Evolutionary conservation across 1,140 invertebrate genomes (phyloP), one percentile per base, ranked within the genome.

Genomic region (Philotrypesis tridentata): DNA sequence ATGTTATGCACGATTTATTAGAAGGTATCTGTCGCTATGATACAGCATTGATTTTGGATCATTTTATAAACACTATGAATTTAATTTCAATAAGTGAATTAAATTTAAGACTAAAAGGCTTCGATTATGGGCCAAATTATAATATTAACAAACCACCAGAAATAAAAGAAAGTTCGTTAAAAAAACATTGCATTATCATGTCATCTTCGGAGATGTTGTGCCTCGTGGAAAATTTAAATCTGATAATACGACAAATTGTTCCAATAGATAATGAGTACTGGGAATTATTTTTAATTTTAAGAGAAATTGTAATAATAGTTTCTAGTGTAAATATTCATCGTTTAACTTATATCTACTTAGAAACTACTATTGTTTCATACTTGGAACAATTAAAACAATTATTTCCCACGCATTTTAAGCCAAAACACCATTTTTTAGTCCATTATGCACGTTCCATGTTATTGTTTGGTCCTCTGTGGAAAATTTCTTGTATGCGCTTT

Each of bases 1-100:
- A 92, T 84, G 63, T 87, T 9, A 90, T 91, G 90, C 89, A 92
- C 79, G 55, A 61, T 61, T 61, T 61, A 8, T n/a, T 61, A 5
- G 55, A 61, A 8, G 55, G 17, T 3, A 23, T 91, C 63, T 88
- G 83, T 60, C 85, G 87, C 21, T 90, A 89, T 79, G 87, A 90
- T 84, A 82, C 91, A 70, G 84, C 82, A 72, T 75, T 87, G 63
- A 83, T 90, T 77, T 82, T 67, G 29, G 5, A 29, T 67, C 25
- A 67, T 67, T 67, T 67, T 25, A 67, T 67, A 29, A 29, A 29
- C 9, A 67, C 27, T 67, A 67, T 29, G 3, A 29, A 67, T 29
- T 67, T 67, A 12, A 29, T 67, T 27, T 12, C 23, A 67, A 29
- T 67, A 12, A 25, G 29, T 11, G 63, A 67, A 29, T 67, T 67